Evolutionary conservation across 1,140 invertebrate genomes (phyloP).

Genomic region (Drosophila nasuta): DNA sequence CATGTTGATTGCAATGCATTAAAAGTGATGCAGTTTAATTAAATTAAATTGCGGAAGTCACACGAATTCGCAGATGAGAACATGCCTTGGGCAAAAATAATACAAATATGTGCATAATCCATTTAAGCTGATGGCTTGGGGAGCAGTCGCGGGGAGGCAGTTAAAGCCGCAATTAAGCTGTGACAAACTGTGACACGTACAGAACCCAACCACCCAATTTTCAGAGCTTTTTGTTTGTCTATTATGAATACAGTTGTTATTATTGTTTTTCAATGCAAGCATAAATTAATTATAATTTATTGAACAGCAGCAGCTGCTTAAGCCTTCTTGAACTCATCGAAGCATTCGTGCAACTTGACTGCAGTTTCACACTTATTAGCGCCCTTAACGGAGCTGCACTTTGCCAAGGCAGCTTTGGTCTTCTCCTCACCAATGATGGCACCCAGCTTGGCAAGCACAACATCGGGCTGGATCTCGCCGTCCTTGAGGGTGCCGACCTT

Average conservation of each 20-base stretch:
- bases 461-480: slow-evolving; percentile 33
- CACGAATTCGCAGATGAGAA: background rate
- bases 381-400: slow-evolving; percentile 60
- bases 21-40: slow-evolving; percentile 5
- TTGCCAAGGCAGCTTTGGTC: slow-evolving; percentile 59
- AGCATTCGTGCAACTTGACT: slow-evolving; percentile 62
- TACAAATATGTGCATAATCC: slow-evolving; percentile 57
- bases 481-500: slow-evolving; percentile 67
- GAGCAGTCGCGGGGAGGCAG: slow-evolving; percentile 28
- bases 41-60: background rate
- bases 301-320: slow-evolving; percentile 32
- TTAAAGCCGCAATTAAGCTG: slow-evolving; percentile 69
- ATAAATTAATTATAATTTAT: slow-evolving; percentile 70
- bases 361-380: slow-evolving; percentile 71
- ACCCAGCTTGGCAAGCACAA: slow-evolving; percentile 62
- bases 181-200: slow-evolving; percentile 49
- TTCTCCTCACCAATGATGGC: slow-evolving; percentile 69
- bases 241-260: slow-evolving; percentile 59
- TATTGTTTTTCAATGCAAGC: slow-evolving; percentile 54
- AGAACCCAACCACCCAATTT: background rate
- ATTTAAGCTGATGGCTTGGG: slow-evolving; percentile 56
- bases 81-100: background rate
- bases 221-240: slow-evolving; percentile 33
- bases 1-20: background rate
- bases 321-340: slow-evolving; percentile 65